Base-by-base conservation (phyloP, 2,797 vertebrate species). In the Pseudochirops corinnae region DNA sequence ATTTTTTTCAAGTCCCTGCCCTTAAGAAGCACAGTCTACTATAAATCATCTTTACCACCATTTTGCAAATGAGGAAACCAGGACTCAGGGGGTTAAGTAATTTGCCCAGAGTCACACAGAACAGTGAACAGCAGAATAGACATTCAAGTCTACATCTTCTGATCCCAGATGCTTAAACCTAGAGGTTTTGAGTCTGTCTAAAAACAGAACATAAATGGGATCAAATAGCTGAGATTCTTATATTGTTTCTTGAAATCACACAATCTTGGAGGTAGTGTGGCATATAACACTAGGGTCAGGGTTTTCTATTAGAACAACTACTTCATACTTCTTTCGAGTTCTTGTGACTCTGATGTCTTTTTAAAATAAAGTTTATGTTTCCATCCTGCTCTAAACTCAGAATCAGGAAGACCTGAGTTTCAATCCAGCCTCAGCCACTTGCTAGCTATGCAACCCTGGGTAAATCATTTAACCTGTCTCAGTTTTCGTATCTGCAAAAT, bases 141-240 rank as follows among this genome's bases (percentile, higher is more conserved):
- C 74, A 10, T 82, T 46, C 39, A 82, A 39, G 29, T 46, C 21
- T 5, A 26, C 18, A 46, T 82, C 33, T 46, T 46, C 18, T 82
- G 33, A 74, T 82, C 18, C 7, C 2, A 82, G 10, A 46, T 82
- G 74, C 21, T 82, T 82, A 46, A 46, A 82, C 39, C 9, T 9
- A 82, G 74, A 82, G 31, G 74, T 46, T 82, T 46, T 24, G 39
- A 82, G 21, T 46, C 97, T 99, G 98, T 98, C 93, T 18, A 96
- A 98, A 99, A 98, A 26, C 97, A 0, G 97, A 99, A 97, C 97
- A 98, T 98, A 98, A 98, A 98, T 97, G 93, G 98, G 98, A 99
- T 99, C 98, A 99, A 99, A 99, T 97, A 98, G 98, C 92, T 98
- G 96, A 98, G 96, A 95, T 98, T 98, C 96, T 98, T 98, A 98